phyloP scores from a whole-genome alignment of 1,140 invertebrate species.

The Anoplolepis gracilipes region DNA sequence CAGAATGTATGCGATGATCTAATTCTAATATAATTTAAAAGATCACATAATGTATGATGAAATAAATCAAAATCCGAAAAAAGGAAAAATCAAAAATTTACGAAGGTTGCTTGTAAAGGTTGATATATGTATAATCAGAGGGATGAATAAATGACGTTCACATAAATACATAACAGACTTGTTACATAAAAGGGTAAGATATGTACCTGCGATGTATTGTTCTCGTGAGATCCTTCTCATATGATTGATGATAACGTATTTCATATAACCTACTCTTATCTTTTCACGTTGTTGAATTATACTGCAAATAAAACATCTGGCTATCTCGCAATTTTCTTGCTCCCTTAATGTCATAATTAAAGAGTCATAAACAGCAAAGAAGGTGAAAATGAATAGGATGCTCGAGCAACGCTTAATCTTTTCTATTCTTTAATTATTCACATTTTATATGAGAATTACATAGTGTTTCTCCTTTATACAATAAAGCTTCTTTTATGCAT shows the following conservation, averaged over 20 bases:
- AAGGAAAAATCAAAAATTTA: not conserved
- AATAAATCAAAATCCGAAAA: not conserved
- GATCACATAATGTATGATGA: not conserved
- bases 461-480: constrained; percentile 13
- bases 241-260: constrained; percentile 32
- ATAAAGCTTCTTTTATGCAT: not conserved
- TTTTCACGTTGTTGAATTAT: constrained; percentile 6
- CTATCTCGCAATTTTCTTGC: constrained; percentile 8
- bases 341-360: constrained; percentile 36
- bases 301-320: not conserved
- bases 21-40: not conserved
- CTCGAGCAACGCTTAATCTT: not conserved
- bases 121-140: not conserved
- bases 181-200: constrained; percentile 4
- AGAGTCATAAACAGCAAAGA: not conserved
- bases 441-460: not conserved
- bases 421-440: not conserved
- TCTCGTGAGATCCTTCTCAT: constrained; percentile 39
- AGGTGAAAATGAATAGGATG: constrained; percentile 32
- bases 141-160: not conserved
- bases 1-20: not conserved
- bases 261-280: constrained; percentile 31
- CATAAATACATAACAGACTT: not conserved
- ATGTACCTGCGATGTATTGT: not conserved
- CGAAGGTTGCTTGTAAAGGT: not conserved